Conservation (phyloP, 2,113 vertebrate genomes). For the Nanorana parkeri region DNA sequence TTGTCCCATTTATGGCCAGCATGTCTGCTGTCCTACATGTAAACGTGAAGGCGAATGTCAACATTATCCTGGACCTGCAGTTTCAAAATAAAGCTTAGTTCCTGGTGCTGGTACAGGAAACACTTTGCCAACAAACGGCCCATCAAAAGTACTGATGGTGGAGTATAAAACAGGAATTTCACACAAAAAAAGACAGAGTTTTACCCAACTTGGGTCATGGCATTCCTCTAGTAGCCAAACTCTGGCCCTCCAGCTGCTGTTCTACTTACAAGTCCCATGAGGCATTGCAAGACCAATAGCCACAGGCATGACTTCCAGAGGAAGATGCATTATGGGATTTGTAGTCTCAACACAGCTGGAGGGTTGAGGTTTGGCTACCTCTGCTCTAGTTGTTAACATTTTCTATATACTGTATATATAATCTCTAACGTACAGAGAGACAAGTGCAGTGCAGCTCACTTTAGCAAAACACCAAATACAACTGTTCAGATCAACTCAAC, state of each 20-base stretch:
- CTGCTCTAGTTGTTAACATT: neutral
- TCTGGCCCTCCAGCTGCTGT: no score
- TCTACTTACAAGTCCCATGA: no score
- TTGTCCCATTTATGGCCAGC: no score
- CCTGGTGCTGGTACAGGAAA: neutral
- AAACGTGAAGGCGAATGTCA: no score
- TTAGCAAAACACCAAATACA: neutral
- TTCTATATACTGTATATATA: neutral
- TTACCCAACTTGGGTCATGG: neutral
- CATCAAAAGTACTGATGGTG: neutral
- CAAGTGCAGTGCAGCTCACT: neutral
- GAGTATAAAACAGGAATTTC: neutral
- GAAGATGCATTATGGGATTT: no score
- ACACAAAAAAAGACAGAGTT: neutral
- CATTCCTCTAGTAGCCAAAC: neutral
- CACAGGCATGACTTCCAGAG: no score
- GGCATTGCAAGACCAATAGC: no score
- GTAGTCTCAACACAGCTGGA: no score
- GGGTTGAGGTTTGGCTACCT: no score
- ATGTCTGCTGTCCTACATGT: neutral
- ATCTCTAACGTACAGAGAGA: neutral
- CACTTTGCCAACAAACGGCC: neutral
- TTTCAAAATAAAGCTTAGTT: neutral
- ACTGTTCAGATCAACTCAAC: neutral
- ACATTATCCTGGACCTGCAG: neutral